A percentile compares a stretch with the other conserved stretches of the same genome.
These are phyloP conservation scores for Delphinapterus leucas DNA, from an alignment of 2,113 vertebrate genomes.

Conservation along the genomic window DNA sequence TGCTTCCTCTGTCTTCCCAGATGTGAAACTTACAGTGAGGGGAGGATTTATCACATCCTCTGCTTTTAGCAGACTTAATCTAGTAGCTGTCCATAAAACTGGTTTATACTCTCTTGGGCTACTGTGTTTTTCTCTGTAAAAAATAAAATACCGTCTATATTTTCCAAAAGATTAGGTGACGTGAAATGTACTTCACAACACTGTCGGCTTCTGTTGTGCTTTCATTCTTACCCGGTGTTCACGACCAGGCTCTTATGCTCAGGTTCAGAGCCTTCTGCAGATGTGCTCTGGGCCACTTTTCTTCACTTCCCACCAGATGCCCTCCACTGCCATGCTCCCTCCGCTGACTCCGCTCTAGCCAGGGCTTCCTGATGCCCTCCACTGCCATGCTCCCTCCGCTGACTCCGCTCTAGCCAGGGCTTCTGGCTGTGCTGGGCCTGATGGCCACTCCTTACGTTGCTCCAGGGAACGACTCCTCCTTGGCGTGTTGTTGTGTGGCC, in stretches of 20 bases:
- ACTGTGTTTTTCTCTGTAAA: not conserved
- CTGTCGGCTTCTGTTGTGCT: not conserved
- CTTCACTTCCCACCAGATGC: not conserved
- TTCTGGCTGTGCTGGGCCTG: rapidly evolving
- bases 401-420: not conserved
- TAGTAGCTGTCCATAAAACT: not conserved
- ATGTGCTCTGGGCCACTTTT: rapidly evolving
- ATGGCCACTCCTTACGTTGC: rapidly evolving
- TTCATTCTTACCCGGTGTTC: rapidly evolving
- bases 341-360: rapidly evolving
- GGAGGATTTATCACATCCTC: not conserved
- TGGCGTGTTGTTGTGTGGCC: rapidly evolving
- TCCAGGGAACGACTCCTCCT: rapidly evolving
- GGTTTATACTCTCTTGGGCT: not conserved
- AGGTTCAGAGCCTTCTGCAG: not conserved
- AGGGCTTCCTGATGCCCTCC: not conserved
- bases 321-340: rapidly evolving
- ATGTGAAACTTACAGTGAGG: not conserved
- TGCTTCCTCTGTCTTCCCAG: not conserved
- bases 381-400: rapidly evolving
- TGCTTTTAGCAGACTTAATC: not conserved
- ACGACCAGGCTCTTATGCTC: rapidly evolving
- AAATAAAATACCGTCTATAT: not conserved
- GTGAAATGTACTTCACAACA: rapidly evolving
- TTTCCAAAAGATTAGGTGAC: not conserved